Evolutionary conservation across 2,888 invertebrate species (phyloP), one percentile per base, ranked within the genome.

Genomic region (Pristionchus maxplancki): DNA sequence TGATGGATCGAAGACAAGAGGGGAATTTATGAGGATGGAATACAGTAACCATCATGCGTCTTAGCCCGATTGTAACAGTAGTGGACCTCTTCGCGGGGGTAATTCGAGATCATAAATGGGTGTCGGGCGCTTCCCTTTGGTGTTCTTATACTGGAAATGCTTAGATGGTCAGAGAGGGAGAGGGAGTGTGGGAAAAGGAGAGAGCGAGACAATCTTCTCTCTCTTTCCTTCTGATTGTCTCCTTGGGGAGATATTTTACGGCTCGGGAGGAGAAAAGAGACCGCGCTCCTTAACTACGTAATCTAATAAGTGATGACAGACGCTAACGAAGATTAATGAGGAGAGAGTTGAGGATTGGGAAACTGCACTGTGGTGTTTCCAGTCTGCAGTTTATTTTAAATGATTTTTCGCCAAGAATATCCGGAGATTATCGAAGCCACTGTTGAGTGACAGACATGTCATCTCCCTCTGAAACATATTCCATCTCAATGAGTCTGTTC

Each of bases 291-390:
- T 74, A 74, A 74, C 71, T 74, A 40, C 71, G 71, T 74, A 74
- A 74, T 74, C 71, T 74, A 74, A 74, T 74, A 74, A 74, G 71
- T 74, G 71, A 74, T 74, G 71, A 40, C 71, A 74, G 71, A 74
- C 20, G 58, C 24, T 20, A 74, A 74, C 40, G 71, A 74, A 74
- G 71, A 74, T 74, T 74, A 40, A 74, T 74, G 71, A 24, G 24
- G 20, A 24, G 31, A 40, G 4, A 67, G 31, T 5, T 9, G 67
- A 58, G 15, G 24, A n/a, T 6, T 24, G 1, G 28, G 64, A 64
- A 24, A 64, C 24, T n/a, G 24, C 17, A 50, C 50, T 50, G 50
- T 50, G n/a, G n/a, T n/a, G n/a, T n/a, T n/a, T n/a, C n/a, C 20
- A 20, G 58, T 58, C n/a, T 58, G n/a, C 24, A 9, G n/a, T 9